Base-by-base conservation (phyloP, 2,113 vertebrate species). In the Aphyosemion australe region DNA sequence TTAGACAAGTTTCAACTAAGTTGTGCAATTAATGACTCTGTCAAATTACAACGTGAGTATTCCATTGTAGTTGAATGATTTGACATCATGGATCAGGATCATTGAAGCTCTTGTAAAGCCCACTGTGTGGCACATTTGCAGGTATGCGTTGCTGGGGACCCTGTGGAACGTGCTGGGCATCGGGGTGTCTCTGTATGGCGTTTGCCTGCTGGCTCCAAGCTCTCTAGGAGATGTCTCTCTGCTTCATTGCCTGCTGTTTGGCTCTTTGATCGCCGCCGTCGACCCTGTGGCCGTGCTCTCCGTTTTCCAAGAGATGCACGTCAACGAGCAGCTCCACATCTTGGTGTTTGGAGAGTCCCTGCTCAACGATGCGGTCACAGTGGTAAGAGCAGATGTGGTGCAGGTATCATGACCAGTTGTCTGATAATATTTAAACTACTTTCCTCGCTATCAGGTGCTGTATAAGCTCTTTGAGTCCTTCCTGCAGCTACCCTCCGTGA, bases 281-380 rank as follows among this genome's bases (percentile, higher is more conserved):
- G 92, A 95, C 18, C 93, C 95, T 0, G 92, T 94, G 70, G 92
- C 93, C 0, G 93, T 95, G 59, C 79, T 95, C 0, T 93, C 94
- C 0, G 92, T 95, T 39, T 95, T 95, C 7, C 93, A 95, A 73
- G 93, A 95, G 88, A 95, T 96, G 76, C 93, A 94, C 0, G 93
- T 94, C 50, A 95, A 96, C 0, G 93, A 95, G 56, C 94, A 95
- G 74, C 90, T 96, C 7, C 91, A 94, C 65, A 93, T 95, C 67
- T 60, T 95, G 80, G 92, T 95, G 53, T 95, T 95, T 0, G 94
- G 93, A 6, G 94, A 94, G 51, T 95, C 93, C 0, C 86, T 95
- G 45, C 90, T 95, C 58, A 95, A 95, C 0, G 94, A 95, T 0
- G 94, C 94, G 0, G 92, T 94, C 6, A 93, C 92, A 0, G 93